A percentile compares a stretch with the other conserved stretches of the same genome.
phyloP scores from a whole-genome alignment of 2,797 vertebrate genomes.

The Anguilla megastoma region DNA sequence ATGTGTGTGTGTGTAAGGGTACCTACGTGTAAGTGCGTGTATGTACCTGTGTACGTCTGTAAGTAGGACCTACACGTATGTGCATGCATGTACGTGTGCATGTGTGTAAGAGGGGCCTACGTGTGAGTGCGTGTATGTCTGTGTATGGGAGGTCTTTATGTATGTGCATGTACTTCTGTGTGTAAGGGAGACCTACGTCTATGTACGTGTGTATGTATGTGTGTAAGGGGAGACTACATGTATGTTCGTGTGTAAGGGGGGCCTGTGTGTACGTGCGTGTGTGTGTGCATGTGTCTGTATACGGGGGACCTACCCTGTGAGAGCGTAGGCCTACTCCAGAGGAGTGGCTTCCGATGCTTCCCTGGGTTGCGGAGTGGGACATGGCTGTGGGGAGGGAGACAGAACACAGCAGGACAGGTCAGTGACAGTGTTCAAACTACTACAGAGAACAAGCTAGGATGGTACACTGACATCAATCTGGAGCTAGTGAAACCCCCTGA shows the following conservation, averaged over 20 bases:
- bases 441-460: neutral
- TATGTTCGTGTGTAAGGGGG: neutral
- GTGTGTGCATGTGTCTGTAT: neutral
- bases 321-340: constrained; percentile 66
- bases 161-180: neutral
- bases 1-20: neutral
- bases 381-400: constrained; percentile 65
- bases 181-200: neutral
- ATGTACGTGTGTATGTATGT: neutral
- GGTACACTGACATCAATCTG: neutral
- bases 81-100: neutral
- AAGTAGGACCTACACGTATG: neutral
- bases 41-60: neutral
- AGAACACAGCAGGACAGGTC: neutral
- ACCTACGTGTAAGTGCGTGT: neutral
- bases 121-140: neutral
- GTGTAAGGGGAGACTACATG: neutral
- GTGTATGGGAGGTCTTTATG: neutral
- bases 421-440: neutral
- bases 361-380: constrained; percentile 81
- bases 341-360: constrained; percentile 78
- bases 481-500: neutral
- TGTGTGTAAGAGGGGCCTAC: neutral
- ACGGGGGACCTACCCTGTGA: constrained; percentile 64
- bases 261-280: neutral